These are phyloP conservation scores for Parambassis ranga DNA, from an alignment of 2,797 vertebrate species.

Conservation along the genomic window DNA sequence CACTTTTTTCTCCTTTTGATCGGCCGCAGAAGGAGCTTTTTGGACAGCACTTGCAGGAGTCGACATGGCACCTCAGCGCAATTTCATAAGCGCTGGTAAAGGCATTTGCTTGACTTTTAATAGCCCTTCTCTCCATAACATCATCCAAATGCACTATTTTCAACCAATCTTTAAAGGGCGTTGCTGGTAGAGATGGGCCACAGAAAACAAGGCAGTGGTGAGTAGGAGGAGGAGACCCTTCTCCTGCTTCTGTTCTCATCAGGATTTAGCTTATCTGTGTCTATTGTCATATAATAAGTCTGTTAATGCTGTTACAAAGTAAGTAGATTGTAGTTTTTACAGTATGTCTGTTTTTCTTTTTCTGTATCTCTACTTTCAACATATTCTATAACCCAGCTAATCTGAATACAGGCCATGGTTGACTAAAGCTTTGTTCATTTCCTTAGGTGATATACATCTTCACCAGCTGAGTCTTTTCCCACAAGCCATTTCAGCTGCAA, in stretches of 20 bases:
- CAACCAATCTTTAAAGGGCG: constrained; percentile 32
- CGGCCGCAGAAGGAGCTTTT: constrained; percentile 63
- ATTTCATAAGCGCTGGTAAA: constrained; percentile 75
- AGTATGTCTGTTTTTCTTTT: too few species aligned
- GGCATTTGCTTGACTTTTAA: constrained; percentile 74
- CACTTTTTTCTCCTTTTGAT: constrained; percentile 66
- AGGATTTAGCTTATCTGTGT: constrained; percentile 20
- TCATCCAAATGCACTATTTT: constrained; percentile 52
- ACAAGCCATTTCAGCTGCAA: constrained; percentile 6
- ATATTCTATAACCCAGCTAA: background rate
- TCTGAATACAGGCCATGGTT: background rate
- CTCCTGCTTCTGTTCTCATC: constrained; percentile 10
- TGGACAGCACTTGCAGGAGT: constrained; percentile 55
- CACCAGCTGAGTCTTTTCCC: background rate
- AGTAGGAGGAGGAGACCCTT: constrained; percentile 14
- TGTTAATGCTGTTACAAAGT: background rate
- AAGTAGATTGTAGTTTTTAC: too few species aligned
- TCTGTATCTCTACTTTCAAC: too few species aligned
- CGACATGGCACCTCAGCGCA: constrained; percentile 59
- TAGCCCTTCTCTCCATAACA: constrained; percentile 63
- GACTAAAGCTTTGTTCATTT: background rate
- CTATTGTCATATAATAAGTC: constrained; percentile 19
- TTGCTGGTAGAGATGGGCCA: constrained; percentile 25
- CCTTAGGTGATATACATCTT: background rate
- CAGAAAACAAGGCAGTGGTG: constrained; percentile 18